These are phyloP conservation scores for Megaceryle alcyon DNA, from an alignment of 2,797 vertebrate genomes.

Conservation along the genomic window DNA sequence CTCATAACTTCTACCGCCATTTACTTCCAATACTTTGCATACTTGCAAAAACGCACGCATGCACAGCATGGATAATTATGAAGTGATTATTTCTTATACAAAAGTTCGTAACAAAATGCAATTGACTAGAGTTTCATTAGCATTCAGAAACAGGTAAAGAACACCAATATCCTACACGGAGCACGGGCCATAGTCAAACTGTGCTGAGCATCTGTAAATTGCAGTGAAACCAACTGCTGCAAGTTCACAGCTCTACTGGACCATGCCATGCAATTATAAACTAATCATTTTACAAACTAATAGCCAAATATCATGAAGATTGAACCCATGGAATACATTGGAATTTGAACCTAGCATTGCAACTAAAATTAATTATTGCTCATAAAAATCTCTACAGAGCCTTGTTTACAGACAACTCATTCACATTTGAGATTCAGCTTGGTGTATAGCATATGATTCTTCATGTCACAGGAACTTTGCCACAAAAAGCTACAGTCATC, in stretches of 20 bases:
- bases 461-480: slow-evolving; percentile 53
- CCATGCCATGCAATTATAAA: slow-evolving; percentile 53
- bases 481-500: slow-evolving; percentile 50
- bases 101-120: not conserved
- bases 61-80: not conserved
- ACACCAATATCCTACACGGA: slow-evolving; percentile 19
- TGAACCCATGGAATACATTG: slow-evolving; percentile 9
- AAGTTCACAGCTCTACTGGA: slow-evolving; percentile 31
- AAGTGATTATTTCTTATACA: slow-evolving; percentile 55
- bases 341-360: slow-evolving; percentile 51
- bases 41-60: slow-evolving; percentile 14
- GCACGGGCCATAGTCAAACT: not conserved
- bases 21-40: slow-evolving; percentile 32
- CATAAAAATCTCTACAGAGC: slow-evolving; percentile 61
- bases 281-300: slow-evolving; percentile 27
- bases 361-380: slow-evolving; percentile 67
- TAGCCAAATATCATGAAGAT: slow-evolving; percentile 9
- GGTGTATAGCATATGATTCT: slow-evolving; percentile 38
- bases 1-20: not conserved
- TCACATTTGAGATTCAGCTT: slow-evolving; percentile 56
- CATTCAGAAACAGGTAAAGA: slow-evolving; percentile 40
- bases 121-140: not conserved
- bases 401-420: slow-evolving; percentile 56
- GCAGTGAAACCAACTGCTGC: slow-evolving; percentile 30
- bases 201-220: slow-evolving; percentile 31